Evolutionary conservation across 1,140 invertebrate genomes (phyloP).

Genomic region (Batillaria attramentaria): DNA sequence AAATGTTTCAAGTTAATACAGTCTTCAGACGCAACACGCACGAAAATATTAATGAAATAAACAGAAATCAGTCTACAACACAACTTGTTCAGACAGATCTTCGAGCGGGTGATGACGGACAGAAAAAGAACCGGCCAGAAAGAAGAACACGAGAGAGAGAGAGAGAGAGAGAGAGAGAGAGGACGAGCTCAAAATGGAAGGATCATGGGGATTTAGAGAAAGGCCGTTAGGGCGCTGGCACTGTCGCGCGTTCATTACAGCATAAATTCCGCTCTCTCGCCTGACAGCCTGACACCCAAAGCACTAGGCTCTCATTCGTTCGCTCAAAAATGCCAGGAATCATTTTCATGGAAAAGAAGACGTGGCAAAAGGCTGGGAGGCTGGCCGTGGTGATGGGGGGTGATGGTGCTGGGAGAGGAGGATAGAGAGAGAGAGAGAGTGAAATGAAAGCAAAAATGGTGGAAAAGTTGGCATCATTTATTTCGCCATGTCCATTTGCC

Average conservation of each 20-base stretch:
- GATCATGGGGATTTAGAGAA: conserved; percentile 24
- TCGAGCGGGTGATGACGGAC: too few species aligned
- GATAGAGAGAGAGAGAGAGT: neutral
- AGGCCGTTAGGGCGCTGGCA: conserved; percentile 7
- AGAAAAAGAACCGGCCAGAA: too few species aligned
- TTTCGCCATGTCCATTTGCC: conserved; percentile 35
- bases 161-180: neutral
- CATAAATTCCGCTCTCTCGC: conserved; percentile 32
- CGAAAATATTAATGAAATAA: too few species aligned
- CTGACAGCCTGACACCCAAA: conserved; percentile 13
- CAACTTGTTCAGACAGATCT: too few species aligned
- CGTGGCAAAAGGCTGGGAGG: neutral
- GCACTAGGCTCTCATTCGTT: conserved; percentile 38
- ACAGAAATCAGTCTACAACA: too few species aligned
- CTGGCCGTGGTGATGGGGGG: neutral
- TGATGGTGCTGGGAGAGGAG: neutral
- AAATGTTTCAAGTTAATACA: too few species aligned
- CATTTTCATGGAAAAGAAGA: conserved; percentile 35
- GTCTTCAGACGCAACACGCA: too few species aligned
- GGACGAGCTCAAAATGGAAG: conserved; percentile 25
- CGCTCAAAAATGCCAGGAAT: conserved; percentile 39
- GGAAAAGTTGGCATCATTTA: conserved; percentile 28
- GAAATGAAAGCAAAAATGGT: too few species aligned
- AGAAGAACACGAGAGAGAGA: too few species aligned
- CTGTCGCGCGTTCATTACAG: conserved; percentile 36